Conservation (phyloP, 2,888 invertebrate genomes). For the Cartodere bifasciata region DNA sequence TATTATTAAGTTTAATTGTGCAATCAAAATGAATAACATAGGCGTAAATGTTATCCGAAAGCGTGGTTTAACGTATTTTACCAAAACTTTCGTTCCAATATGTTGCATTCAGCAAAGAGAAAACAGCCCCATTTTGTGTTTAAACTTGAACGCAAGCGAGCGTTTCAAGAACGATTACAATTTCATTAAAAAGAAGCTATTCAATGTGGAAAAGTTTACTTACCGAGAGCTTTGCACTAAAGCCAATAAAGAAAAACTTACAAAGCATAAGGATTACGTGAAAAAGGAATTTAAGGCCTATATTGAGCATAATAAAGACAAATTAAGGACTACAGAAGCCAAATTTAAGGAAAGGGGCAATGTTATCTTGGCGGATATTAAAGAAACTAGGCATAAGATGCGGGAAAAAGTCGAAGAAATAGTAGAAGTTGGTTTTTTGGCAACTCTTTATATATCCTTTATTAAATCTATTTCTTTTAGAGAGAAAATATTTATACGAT, state of each 20-base stretch:
- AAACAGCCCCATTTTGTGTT: no score
- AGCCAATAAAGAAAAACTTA: neutral
- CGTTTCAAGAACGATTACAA: no score
- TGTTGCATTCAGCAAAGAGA: no score
- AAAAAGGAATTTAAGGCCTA: slow-evolving; percentile 26
- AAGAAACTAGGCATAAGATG: slow-evolving; percentile 56
- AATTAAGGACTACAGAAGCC: slow-evolving; percentile 45
- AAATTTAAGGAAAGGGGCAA: slow-evolving; percentile 47
- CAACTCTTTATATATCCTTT: slow-evolving; percentile 6
- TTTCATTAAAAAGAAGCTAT: no score
- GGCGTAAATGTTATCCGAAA: no score
- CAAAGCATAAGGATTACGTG: slow-evolving; percentile 9
- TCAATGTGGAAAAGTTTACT: no score
- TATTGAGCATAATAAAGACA: slow-evolving; percentile 48
- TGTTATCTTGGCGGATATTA: slow-evolving; percentile 54
- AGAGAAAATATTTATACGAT: slow-evolving; percentile 86
- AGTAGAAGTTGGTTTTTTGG: slow-evolving; percentile 45
- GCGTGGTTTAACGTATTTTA: no score
- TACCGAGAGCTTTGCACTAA: no score
- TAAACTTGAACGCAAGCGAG: no score
- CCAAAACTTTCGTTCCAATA: no score
- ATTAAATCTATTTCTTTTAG: slow-evolving; percentile 28
- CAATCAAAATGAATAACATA: no score
- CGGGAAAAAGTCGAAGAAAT: slow-evolving; percentile 62
- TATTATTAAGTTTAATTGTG: no score